Evolutionary conservation across 2,888 invertebrate genomes (phyloP).

Genomic region (Mechanitis mazaeus): DNA sequence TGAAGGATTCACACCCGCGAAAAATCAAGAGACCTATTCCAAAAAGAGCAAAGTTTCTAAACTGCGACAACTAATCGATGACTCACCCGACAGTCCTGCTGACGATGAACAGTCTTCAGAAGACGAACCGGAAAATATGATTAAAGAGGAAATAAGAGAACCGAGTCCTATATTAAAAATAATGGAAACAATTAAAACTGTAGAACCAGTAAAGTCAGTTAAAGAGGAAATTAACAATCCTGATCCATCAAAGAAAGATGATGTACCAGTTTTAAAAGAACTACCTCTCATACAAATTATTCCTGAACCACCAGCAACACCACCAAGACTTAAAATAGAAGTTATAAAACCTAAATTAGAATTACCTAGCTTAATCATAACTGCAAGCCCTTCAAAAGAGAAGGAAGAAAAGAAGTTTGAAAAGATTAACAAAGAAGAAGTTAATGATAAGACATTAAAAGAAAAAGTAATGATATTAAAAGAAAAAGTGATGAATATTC

Average conservation of each 20-base stretch:
- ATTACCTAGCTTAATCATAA: slow-evolving; percentile 11
- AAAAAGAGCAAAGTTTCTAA: slow-evolving; percentile 71
- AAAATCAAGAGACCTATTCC: slow-evolving; percentile 74
- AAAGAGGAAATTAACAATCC: slow-evolving; percentile 44
- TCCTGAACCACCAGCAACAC: slow-evolving; percentile 52
- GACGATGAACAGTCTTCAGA: slow-evolving; percentile 75
- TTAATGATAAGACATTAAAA: slow-evolving; percentile 12
- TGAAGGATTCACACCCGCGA: slow-evolving; percentile 76
- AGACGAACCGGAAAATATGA: slow-evolving; percentile 54
- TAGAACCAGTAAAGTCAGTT: slow-evolving; percentile 40
- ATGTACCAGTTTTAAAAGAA: slow-evolving; percentile 37
- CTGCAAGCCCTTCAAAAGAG: slow-evolving; percentile 22
- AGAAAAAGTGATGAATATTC: slow-evolving; percentile 36
- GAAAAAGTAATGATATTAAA: slow-evolving; percentile 26
- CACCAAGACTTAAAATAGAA: slow-evolving; percentile 36
- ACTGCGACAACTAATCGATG: slow-evolving; percentile 65
- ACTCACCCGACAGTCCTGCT: slow-evolving; percentile 70
- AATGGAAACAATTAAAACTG: slow-evolving; percentile 40
- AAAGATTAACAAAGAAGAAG: slow-evolving; percentile 33
- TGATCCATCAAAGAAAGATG: slow-evolving; percentile 37
- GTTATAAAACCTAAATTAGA: slow-evolving; percentile 13
- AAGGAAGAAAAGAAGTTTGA: slow-evolving; percentile 31
- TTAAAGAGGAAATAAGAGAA: slow-evolving; percentile 45
- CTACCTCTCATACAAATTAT: slow-evolving; percentile 34
- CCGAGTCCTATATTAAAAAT: slow-evolving; percentile 41